phyloP scores from a whole-genome alignment of 2,113 vertebrate genomes.

The Anser brachyrhynchus region DNA sequence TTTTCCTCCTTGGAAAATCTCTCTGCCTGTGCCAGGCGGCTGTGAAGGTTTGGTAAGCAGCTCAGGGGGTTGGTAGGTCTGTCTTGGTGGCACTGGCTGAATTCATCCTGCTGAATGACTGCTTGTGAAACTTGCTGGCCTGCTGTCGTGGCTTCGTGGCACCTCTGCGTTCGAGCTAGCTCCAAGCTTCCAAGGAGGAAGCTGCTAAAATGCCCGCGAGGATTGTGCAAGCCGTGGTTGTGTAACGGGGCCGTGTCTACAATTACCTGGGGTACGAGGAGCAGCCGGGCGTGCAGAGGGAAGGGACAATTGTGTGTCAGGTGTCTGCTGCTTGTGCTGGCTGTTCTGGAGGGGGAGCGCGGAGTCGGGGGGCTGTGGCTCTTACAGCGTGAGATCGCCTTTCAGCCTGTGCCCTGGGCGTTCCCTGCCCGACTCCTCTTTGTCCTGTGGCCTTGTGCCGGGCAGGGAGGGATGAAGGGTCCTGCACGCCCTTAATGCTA shows the following conservation, averaged over 20 bases:
- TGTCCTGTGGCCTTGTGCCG: not conserved
- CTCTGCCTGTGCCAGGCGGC: not conserved
- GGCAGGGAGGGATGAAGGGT: not conserved
- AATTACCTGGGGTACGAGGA: not conserved
- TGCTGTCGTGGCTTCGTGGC: not conserved
- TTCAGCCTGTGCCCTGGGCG: not conserved
- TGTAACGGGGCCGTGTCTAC: not conserved
- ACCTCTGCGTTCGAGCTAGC: not conserved
- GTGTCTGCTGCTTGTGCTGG: not conserved
- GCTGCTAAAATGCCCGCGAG: not conserved
- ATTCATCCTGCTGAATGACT: not conserved
- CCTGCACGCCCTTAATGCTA: rapidly evolving
- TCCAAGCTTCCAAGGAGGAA: not conserved
- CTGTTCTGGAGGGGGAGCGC: rapidly evolving
- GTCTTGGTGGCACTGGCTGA: not conserved
- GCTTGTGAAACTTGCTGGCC: conserved; percentile 10
- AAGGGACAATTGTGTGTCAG: not conserved
- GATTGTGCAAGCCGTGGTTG: conserved; percentile 55
- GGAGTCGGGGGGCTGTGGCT: not conserved
- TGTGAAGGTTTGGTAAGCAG: not conserved
- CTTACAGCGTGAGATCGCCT: not conserved
- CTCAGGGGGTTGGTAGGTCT: not conserved
- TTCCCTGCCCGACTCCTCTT: not conserved
- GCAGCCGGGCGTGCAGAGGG: not conserved
- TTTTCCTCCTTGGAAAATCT: not conserved